Base-by-base conservation (phyloP, 2,113 vertebrate species). In the Pyxicephalus adspersus region DNA sequence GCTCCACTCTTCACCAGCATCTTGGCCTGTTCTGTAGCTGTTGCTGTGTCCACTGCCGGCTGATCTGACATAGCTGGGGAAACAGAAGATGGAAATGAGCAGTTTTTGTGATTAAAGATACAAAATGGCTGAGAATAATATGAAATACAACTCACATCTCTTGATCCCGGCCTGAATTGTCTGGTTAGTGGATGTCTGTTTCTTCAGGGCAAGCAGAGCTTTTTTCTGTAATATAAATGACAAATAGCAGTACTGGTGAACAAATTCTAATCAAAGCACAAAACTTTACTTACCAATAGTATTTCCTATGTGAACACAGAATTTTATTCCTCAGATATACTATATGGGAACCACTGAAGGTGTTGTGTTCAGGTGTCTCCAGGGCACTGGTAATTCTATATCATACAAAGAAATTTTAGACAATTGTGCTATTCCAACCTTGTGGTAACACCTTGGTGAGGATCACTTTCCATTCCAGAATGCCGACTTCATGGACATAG, bases 1-100 rank as follows among this genome's bases (percentile, higher is more conserved):
- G 95, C 96, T 11, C 96, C 96, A 0, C 95, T 94, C 84, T 98
- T 98, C 85, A 98, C 94, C 71, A 97, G 91, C 94, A 95, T 96
- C 85, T 98, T 98, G 3, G 96, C 96, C 85, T 97, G 96, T 73
- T 97, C 95, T 0, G 96, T 97, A 0, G 96, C 96, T 0, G 95
- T 96, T 9, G 96, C 96, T 0, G 95, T 96, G 87, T 97, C 96
- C 83, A 97, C 91, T 3, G 95, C 93, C 0, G 96, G 96, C 86
- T 97, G 96, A 86, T 97, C 96, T 0, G 95, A 96, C 76, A 97
- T 85, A 4, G 95, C 96, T 82, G 84, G 2, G 26, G 61, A 7
- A 25, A 18, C 20, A 4, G 23, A 65, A 11, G n/a, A 16, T 60
- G 19, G 9, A 5, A 25, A 28, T 29, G n/a, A 13, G 76, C 13